phyloP scores from a whole-genome alignment of 2,797 vertebrate genomes.

The Myotis vivesi region DNA sequence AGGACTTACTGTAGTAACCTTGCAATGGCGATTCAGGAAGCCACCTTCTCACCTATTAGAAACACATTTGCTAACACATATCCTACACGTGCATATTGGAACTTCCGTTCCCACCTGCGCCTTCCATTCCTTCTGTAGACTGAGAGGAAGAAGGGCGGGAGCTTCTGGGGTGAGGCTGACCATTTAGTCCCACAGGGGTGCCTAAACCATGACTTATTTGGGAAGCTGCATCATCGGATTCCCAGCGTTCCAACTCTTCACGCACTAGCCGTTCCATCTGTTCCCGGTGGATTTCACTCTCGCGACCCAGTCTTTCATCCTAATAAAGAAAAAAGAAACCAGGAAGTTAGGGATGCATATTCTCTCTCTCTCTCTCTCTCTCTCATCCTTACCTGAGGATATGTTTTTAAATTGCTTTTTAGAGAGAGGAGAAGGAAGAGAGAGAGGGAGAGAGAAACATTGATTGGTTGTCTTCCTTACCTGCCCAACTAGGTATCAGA shows the following conservation, averaged over 20 bases:
- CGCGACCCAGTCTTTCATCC: constrained; percentile 93
- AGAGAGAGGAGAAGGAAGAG: neutral
- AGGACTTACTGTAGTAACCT: neutral
- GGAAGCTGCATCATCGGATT: constrained; percentile 92
- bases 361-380: neutral
- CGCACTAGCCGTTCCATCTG: constrained; percentile 95
- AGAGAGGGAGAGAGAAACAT: neutral
- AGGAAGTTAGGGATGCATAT: neutral
- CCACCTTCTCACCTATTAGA: neutral
- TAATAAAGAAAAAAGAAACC: constrained; percentile 71
- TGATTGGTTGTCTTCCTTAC: neutral
- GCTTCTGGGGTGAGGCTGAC: constrained; percentile 83
- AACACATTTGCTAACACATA: neutral
- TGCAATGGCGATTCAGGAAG: neutral
- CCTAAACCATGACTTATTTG: constrained; percentile 90
- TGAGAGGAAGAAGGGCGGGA: constrained; percentile 92
- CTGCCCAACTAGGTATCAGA: neutral
- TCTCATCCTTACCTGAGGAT: neutral
- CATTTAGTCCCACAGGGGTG: constrained; percentile 82
- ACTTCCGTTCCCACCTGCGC: constrained; percentile 76
- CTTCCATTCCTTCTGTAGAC: constrained; percentile 90
- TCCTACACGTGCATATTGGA: constrained; percentile 84
- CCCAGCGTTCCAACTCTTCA: constrained; percentile 96
- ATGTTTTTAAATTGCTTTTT: neutral
- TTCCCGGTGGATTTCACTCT: constrained; percentile 91